Conservation (phyloP, 2,797 vertebrate species). For the Hapalemur alaotrensis region DNA sequence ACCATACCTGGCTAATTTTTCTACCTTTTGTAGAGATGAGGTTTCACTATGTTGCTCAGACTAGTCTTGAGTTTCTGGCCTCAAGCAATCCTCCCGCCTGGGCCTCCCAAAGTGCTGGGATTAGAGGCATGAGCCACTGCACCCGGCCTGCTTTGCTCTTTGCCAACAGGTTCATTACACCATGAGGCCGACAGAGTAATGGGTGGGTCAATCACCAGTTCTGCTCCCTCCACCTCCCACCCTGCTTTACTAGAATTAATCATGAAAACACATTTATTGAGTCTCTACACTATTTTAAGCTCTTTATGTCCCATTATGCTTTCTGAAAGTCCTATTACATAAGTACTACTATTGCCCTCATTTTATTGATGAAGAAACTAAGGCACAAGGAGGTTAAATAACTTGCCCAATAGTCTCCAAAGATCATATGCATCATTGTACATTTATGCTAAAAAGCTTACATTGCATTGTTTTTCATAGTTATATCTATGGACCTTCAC, state of each 20-base stretch:
- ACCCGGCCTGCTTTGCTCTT: not conserved
- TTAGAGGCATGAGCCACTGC: not conserved
- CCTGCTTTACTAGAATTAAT: not conserved
- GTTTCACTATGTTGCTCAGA: not conserved
- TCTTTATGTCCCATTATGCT: not conserved
- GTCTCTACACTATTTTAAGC: not conserved
- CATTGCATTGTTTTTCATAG: not conserved
- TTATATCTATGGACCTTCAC: not conserved
- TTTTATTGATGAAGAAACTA: slow-evolving; percentile 34
- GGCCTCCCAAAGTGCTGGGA: not conserved
- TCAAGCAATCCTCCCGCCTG: not conserved
- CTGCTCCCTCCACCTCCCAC: fast-evolving
- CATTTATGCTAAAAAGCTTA: not conserved
- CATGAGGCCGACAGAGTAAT: not conserved
- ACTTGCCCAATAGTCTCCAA: not conserved
- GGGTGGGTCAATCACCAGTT: not conserved
- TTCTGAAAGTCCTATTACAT: not conserved
- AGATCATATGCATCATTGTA: not conserved
- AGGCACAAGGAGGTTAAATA: not conserved
- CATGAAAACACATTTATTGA: not conserved
- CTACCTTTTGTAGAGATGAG: not conserved
- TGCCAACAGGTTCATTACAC: not conserved
- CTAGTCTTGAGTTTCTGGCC: not conserved
- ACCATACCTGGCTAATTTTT: not conserved
- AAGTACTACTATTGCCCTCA: not conserved